These are phyloP conservation scores for Cremastinae sp. DNA, from an alignment of 2,888 invertebrate species.

Conservation along the genomic window DNA sequence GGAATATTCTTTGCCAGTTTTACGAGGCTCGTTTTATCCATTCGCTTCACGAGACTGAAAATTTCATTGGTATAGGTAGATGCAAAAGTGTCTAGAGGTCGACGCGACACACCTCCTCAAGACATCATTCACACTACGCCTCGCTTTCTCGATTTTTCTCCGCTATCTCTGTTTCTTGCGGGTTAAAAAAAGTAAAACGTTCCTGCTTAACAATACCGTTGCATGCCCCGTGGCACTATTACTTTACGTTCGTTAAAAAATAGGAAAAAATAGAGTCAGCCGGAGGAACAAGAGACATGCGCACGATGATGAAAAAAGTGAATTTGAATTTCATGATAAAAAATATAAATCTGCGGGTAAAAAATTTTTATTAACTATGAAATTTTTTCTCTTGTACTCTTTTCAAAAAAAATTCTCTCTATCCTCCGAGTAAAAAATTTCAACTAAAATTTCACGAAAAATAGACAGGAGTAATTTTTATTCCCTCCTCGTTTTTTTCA, in stretches of 20 bases:
- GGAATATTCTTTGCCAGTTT: no score
- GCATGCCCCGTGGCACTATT: conserved; percentile 45
- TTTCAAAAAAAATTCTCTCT: neutral
- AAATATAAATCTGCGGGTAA: no score
- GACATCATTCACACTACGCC: conserved; percentile 48
- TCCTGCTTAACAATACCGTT: conserved; percentile 47
- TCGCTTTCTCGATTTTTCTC: conserved; percentile 3
- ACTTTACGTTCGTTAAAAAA: neutral
- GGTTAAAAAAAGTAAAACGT: conserved; percentile 31
- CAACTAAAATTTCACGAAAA: neutral
- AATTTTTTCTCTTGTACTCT: neutral
- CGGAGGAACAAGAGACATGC: neutral
- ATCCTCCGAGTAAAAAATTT: neutral
- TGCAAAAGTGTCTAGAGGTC: conserved; percentile 6
- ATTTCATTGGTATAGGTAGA: conserved; percentile 1
- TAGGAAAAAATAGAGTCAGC: conserved; percentile 12
- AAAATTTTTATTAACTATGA: neutral
- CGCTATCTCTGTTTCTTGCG: neutral
- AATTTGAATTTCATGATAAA: neutral
- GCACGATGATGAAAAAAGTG: conserved; percentile 4
- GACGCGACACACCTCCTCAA: conserved; percentile 37
- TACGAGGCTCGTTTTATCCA: conserved; percentile 13
- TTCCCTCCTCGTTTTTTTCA: neutral
- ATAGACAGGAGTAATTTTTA: neutral
- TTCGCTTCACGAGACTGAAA: conserved; percentile 9